phyloP scores from a whole-genome alignment of 2,113 vertebrate species.

The Hippocampus comes region DNA sequence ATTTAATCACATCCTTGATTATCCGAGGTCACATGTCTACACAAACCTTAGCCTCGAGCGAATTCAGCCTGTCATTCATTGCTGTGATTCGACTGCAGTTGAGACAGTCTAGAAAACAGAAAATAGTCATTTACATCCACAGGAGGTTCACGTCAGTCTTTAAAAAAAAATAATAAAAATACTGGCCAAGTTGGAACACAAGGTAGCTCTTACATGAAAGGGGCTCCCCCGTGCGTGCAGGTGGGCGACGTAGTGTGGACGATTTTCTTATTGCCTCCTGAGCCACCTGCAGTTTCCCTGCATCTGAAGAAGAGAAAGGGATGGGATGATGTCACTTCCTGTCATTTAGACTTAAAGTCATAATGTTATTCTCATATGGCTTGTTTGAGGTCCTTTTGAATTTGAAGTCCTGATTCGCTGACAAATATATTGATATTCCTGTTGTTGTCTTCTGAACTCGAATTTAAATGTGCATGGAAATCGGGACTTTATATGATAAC shows the following conservation, averaged over 20 bases:
- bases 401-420: neutral
- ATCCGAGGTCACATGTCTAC: conserved; percentile 2
- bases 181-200: neutral
- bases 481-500: too few relatives aligned
- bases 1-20: neutral
- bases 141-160: neutral
- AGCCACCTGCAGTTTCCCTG: conserved; percentile 63
- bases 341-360: neutral
- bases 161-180: neutral
- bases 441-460: neutral
- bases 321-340: neutral
- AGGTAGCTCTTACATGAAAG: conserved; percentile 68
- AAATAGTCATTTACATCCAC: neutral
- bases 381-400: neutral
- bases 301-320: conserved; percentile 60
- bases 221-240: conserved; percentile 56
- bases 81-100: conserved; percentile 86
- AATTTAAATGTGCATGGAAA: too few relatives aligned
- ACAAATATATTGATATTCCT: neutral
- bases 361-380: neutral
- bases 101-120: conserved; percentile 78
- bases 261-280: conserved; percentile 71
- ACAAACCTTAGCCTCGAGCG: conserved; percentile 83
- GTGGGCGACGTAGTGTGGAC: conserved; percentile 59
- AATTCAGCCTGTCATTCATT: conserved; percentile 76